Evolutionary conservation across 2,888 invertebrate genomes (phyloP).

Genomic region (Eumerus sabulonum): DNA sequence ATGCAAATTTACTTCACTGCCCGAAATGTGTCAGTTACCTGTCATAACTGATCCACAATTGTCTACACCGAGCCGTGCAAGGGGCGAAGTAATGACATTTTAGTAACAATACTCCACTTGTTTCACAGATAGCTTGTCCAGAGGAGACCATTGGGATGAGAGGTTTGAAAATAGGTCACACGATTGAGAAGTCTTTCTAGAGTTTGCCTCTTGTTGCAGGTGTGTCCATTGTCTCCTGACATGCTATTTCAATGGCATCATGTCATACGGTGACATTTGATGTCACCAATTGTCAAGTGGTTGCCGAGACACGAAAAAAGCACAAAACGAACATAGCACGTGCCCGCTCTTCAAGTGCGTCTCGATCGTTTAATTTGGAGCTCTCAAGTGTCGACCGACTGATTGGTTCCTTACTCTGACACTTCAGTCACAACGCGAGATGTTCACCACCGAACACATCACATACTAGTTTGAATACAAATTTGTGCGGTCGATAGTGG

Average conservation of each 20-base stretch:
- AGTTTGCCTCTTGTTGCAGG: too few species aligned
- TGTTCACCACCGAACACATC: conserved; percentile 31
- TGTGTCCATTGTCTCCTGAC: too few species aligned
- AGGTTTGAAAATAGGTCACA: conserved; percentile 39
- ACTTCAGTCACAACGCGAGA: conserved; percentile 32
- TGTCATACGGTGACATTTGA: too few species aligned
- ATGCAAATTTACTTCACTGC: conserved; percentile 64
- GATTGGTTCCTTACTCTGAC: conserved; percentile 38
- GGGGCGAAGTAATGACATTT: conserved; percentile 28
- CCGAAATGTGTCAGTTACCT: conserved; percentile 62
- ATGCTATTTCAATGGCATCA: not conserved
- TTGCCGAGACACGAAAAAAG: too few species aligned
- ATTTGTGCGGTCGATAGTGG: conserved; percentile 3
- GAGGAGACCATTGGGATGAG: conserved; percentile 49
- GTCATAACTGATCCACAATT: conserved; percentile 64
- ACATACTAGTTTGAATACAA: conserved; percentile 43
- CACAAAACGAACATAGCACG: too few species aligned
- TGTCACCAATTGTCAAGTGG: too few species aligned
- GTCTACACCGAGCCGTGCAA: conserved; percentile 42
- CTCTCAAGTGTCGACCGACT: conserved; percentile 28
- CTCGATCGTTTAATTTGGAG: conserved; percentile 32
- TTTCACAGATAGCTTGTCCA: conserved; percentile 51
- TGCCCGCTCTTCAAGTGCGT: conserved; percentile 7
- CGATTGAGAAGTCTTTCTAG: conserved; percentile 14
- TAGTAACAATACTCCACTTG: conserved; percentile 51